These are phyloP conservation scores for Sphaerophoria rueppellii DNA, from an alignment of 2,888 invertebrate genomes.

Conservation along the genomic window DNA sequence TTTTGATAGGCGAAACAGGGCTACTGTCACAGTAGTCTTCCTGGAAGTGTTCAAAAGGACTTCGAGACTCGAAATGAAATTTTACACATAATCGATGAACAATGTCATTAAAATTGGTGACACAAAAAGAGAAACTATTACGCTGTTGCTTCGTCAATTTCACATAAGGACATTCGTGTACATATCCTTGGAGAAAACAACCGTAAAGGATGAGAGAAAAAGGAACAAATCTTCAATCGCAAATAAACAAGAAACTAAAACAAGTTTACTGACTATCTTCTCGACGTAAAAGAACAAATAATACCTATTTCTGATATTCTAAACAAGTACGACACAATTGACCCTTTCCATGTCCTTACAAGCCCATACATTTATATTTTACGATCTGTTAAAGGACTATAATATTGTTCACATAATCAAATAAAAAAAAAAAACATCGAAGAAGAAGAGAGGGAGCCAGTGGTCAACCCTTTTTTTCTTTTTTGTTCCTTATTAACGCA, in stretches of 20 bases:
- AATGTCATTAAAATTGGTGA: constrained; percentile 18
- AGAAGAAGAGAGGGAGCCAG: constrained; percentile 22
- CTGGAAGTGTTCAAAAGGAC: background rate
- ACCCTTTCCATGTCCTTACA: constrained; percentile 72
- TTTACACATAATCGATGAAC: constrained; percentile 42
- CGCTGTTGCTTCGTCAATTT: background rate
- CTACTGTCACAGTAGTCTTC: constrained; percentile 13
- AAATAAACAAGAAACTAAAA: constrained; percentile 51
- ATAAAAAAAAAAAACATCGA: too few species aligned
- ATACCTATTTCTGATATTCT: constrained; percentile 10
- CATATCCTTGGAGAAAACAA: background rate
- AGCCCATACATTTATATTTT: constrained; percentile 72
- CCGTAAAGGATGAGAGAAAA: background rate
- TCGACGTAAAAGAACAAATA: constrained; percentile 42
- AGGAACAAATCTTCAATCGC: background rate
- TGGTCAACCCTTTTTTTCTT: constrained; percentile 69
- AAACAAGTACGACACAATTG: constrained; percentile 71
- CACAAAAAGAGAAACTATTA: background rate
- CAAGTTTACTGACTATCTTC: constrained; percentile 45
- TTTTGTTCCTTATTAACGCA: constrained; percentile 27
- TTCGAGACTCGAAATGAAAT: constrained; percentile 42
- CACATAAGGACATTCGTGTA: background rate
- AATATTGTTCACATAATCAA: constrained; percentile 10
- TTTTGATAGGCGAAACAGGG: constrained; percentile 36
- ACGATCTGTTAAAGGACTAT: constrained; percentile 67